phyloP scores from a whole-genome alignment of 2,113 vertebrate species.

The Numida meleagris region DNA sequence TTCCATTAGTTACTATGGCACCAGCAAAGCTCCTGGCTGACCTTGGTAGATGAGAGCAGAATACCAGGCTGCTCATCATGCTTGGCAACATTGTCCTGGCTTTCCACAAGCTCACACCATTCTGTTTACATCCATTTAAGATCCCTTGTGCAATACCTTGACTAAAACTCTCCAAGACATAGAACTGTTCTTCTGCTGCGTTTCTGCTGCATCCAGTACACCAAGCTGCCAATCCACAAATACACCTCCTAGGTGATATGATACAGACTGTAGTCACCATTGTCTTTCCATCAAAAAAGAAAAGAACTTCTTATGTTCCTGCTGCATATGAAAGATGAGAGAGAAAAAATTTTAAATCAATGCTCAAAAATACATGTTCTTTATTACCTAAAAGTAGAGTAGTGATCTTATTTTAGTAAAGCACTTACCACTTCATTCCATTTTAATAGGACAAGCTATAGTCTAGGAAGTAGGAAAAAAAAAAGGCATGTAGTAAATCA shows the following conservation, averaged over 20 bases:
- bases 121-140: background rate
- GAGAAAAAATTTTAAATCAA: background rate
- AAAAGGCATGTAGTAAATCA: background rate
- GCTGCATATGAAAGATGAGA: background rate
- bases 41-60: background rate
- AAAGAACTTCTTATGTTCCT: background rate
- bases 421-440: background rate
- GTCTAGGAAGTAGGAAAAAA: background rate
- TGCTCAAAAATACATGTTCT: background rate
- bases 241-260: constrained; percentile 51
- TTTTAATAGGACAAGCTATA: background rate
- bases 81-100: background rate
- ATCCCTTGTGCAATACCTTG: constrained; percentile 12
- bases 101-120: constrained; percentile 12
- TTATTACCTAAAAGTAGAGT: background rate
- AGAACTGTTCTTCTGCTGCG: background rate
- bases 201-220: background rate
- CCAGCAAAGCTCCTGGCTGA: background rate
- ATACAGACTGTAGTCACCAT: constrained; percentile 45
- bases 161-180: background rate
- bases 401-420: background rate
- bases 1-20: background rate
- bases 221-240: constrained; percentile 36
- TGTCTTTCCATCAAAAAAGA: constrained; percentile 41
- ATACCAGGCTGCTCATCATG: background rate